Evolutionary conservation across 2,113 vertebrate species (phyloP).

Genomic region (Campylomormyrus numenius): DNA sequence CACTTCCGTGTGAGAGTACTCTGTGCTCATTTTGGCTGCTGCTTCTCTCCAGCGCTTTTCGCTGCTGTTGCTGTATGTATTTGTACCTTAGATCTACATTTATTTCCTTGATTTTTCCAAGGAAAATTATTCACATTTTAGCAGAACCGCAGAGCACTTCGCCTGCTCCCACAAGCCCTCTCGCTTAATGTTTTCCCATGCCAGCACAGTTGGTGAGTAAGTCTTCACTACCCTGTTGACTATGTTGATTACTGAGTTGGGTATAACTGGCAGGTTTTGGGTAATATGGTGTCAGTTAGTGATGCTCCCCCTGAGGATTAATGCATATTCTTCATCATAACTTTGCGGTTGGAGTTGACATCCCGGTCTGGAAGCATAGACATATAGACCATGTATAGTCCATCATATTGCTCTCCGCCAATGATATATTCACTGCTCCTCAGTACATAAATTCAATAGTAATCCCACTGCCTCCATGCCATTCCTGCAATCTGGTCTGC

Average conservation of each 20-base stretch:
- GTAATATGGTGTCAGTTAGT: neutral
- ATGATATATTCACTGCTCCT: neutral
- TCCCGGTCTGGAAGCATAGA: neutral
- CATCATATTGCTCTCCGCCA: neutral
- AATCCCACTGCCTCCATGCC: neutral
- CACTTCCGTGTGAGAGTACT: neutral
- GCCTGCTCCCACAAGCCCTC: neutral
- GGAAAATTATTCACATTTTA: neutral
- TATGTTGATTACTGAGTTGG: neutral
- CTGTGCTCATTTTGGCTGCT: neutral
- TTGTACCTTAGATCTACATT: neutral
- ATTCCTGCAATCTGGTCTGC: neutral
- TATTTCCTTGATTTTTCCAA: neutral
- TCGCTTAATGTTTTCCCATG: neutral
- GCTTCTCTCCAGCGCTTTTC: neutral
- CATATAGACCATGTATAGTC: neutral
- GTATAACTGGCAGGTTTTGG: neutral
- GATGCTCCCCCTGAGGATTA: neutral
- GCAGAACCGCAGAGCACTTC: neutral
- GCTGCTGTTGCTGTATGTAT: neutral
- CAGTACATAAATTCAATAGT: neutral
- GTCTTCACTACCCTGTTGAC: neutral
- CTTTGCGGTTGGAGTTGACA: neutral
- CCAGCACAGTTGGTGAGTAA: neutral
- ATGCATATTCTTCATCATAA: neutral